These are phyloP conservation scores for human DNA, from an alignment of 2,113 vertebrate genomes.

Conservation along the genomic window DNA sequence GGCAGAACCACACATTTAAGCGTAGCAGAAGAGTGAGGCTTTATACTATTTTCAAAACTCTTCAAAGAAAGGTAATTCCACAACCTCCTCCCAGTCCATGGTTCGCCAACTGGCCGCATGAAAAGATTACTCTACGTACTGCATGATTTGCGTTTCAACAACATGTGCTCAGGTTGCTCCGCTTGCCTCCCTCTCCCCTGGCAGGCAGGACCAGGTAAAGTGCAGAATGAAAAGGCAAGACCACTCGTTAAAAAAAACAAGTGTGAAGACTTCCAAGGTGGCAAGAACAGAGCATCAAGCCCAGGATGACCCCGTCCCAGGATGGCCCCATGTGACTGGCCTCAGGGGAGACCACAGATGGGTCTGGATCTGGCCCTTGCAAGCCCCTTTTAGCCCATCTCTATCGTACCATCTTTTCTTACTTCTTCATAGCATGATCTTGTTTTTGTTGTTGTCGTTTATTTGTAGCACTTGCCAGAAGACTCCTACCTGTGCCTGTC, in stretches of 20 bases:
- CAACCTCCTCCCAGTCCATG: background rate
- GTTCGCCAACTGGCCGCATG: background rate
- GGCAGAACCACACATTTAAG: conserved; percentile 22
- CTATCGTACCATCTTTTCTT: background rate
- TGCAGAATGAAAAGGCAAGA: background rate
- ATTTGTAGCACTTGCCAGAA: background rate
- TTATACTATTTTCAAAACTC: background rate
- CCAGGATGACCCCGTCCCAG: background rate
- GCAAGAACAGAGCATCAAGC: background rate
- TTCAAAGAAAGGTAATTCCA: conserved; percentile 27
- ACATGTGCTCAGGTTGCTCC: background rate
- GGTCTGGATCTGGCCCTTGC: background rate
- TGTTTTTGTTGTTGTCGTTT: background rate
- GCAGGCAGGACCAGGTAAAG: background rate
- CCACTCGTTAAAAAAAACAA: background rate
- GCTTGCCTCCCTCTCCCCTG: background rate
- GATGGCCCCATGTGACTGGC: background rate
- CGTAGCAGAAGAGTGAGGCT: background rate
- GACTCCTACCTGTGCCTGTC: background rate
- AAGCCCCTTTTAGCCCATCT: background rate
- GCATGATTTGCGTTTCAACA: background rate
- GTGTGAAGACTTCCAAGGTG: background rate
- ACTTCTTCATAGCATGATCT: background rate
- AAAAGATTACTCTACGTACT: background rate
- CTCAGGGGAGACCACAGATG: background rate